Percentiles rank a stretch among this genome's conserved stretches.
phyloP scores from a whole-genome alignment of 2,888 invertebrate genomes.

The Drosophila putrida region DNA sequence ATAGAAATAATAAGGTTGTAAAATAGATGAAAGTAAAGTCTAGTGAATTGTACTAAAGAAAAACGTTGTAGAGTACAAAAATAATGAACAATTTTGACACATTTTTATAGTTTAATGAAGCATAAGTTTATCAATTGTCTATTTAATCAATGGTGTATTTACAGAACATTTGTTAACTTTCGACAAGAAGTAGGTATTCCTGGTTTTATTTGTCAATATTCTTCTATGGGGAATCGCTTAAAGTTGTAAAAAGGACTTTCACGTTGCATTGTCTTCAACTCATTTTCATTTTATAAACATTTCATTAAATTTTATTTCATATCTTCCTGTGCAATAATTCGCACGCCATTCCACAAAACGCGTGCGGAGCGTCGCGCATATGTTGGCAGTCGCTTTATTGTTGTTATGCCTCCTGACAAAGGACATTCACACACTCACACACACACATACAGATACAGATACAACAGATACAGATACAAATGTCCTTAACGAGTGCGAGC shows the following conservation, averaged over 20 bases:
- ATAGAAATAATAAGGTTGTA: no score
- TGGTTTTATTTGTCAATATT: background rate
- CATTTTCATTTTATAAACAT: conserved; percentile 80
- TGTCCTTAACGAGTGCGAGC: conserved; percentile 72
- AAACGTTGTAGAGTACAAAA: no score
- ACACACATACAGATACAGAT: conserved; percentile 24
- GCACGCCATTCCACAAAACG: conserved; percentile 80
- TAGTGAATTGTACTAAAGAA: no score
- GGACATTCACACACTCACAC: conserved; percentile 48
- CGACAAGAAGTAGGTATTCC: no score
- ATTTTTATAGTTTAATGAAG: no score
- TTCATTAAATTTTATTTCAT: conserved; percentile 81
- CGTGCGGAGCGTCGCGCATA: conserved; percentile 72
- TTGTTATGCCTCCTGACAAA: conserved; percentile 58
- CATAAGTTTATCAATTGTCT: no score
- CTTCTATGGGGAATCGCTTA: background rate
- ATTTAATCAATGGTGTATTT: no score
- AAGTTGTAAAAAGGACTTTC: conserved; percentile 10
- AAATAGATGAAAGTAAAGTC: no score
- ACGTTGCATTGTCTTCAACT: conserved; percentile 22
- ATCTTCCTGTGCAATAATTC: conserved; percentile 81
- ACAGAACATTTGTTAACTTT: no score
- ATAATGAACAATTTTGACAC: background rate
- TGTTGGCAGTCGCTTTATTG: conserved; percentile 58
- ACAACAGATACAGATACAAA: conserved; percentile 23